phyloP scores from a whole-genome alignment of 2,113 vertebrate genomes.

The Lophura nycthemera region DNA sequence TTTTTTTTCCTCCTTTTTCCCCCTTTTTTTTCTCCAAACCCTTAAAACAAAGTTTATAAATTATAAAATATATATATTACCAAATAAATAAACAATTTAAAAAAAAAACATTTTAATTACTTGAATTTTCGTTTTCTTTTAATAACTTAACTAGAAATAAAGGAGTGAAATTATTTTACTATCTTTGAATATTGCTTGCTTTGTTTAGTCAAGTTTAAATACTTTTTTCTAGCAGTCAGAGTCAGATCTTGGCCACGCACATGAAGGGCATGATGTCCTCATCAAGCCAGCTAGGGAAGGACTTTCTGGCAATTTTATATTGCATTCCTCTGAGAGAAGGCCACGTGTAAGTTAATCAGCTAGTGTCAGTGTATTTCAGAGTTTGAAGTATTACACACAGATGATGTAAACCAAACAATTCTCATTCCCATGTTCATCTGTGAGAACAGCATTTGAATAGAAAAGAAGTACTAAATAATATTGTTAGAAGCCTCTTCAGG shows the following conservation, averaged over 20 bases:
- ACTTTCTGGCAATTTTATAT: not conserved
- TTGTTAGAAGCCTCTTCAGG: not conserved
- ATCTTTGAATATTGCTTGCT: not conserved
- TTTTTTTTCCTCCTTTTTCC: too few species aligned
- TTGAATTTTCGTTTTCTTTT: not conserved
- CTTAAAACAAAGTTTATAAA: too few species aligned
- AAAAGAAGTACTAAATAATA: not conserved
- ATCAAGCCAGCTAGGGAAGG: not conserved
- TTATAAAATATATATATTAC: too few species aligned
- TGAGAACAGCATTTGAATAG: not conserved
- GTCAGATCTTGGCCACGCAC: not conserved
- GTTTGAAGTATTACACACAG: not conserved
- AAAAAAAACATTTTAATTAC: not conserved
- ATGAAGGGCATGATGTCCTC: fast-evolving
- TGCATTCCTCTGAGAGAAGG: not conserved
- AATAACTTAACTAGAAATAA: not conserved
- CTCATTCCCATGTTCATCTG: not conserved
- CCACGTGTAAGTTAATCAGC: not conserved
- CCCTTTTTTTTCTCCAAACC: too few species aligned
- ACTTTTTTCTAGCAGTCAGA: not conserved
- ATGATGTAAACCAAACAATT: not conserved
- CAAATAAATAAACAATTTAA: not conserved
- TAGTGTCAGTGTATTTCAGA: not conserved
- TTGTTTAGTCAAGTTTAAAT: not conserved
- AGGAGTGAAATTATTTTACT: not conserved